A percentile compares a stretch with the other conserved stretches of the same genome.
These are phyloP conservation scores for Planococcus citri DNA, from an alignment of 1,140 invertebrate species.

Conservation along the genomic window DNA sequence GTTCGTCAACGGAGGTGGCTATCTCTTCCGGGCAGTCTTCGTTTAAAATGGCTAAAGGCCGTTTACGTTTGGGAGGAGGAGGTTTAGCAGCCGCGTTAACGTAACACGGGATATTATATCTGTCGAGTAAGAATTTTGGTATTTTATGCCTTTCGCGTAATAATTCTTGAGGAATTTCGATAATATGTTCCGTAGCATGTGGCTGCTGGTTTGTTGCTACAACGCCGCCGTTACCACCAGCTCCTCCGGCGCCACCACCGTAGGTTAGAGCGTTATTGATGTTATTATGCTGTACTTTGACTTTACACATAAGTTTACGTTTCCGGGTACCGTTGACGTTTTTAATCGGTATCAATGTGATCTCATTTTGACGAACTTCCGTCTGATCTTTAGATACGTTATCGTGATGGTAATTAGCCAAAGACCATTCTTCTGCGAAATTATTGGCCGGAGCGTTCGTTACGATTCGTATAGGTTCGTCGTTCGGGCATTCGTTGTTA, in stretches of 20 bases:
- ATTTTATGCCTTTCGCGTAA: neutral
- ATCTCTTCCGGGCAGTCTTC: neutral
- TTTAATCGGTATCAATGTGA: neutral
- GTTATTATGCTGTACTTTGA: neutral
- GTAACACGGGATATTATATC: conserved; percentile 6
- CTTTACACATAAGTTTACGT: conserved; percentile 10
- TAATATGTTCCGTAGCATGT: neutral
- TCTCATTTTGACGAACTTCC: neutral
- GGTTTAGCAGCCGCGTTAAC: neutral
- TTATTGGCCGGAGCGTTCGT: neutral
- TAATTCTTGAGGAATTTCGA: neutral
- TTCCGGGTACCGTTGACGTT: neutral
- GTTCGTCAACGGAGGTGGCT: neutral
- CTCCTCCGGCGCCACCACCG: neutral
- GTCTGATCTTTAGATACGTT: neutral
- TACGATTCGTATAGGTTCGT: neutral
- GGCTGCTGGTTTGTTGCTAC: no score
- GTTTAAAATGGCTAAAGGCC: neutral
- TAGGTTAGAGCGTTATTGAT: neutral
- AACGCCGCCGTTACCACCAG: no score
- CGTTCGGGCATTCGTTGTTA: neutral
- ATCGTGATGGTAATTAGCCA: neutral
- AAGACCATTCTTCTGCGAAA: neutral
- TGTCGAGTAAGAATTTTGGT: neutral
- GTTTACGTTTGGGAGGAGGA: neutral